Evolutionary conservation across 1,140 invertebrate genomes (phyloP).

Genomic region (Drosophila nannoptera): DNA sequence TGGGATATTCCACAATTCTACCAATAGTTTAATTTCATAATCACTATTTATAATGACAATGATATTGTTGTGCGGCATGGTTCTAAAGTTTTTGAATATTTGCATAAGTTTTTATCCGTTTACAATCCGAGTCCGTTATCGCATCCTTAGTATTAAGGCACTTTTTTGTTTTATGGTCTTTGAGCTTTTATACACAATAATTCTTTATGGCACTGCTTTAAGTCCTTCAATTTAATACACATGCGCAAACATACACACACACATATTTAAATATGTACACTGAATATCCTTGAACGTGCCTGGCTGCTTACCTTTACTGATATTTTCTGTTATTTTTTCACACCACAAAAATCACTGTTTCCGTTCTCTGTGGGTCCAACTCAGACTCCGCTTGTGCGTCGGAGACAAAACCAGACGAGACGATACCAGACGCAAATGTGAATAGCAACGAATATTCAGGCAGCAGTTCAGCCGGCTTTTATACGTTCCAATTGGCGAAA

Average conservation of each 20-base stretch:
- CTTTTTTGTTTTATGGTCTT: slow-evolving; percentile 13
- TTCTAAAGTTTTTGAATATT: background rate
- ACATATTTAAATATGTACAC: slow-evolving; percentile 20
- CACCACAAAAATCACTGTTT: slow-evolving; percentile 43
- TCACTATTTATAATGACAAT: background rate
- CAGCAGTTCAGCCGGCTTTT: slow-evolving; percentile 42
- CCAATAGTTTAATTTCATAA: too few species aligned
- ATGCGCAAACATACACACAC: slow-evolving; percentile 5
- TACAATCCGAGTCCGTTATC: slow-evolving; percentile 16
- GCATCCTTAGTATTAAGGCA: slow-evolving; percentile 34
- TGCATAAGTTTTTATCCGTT: slow-evolving; percentile 21
- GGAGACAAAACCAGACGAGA: slow-evolving; percentile 67
- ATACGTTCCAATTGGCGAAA: slow-evolving; percentile 49
- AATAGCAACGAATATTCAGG: slow-evolving; percentile 46
- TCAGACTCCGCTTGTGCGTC: slow-evolving; percentile 54
- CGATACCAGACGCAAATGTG: slow-evolving; percentile 74
- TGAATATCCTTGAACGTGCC: slow-evolving; percentile 58
- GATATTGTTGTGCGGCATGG: too few species aligned
- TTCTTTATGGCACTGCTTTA: slow-evolving; percentile 16
- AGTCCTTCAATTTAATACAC: slow-evolving; percentile 4
- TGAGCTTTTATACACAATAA: slow-evolving; percentile 5
- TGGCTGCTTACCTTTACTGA: slow-evolving; percentile 60
- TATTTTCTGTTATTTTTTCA: slow-evolving; percentile 42
- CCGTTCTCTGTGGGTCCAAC: slow-evolving; percentile 55
- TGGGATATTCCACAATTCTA: too few species aligned